Conservation (phyloP, 2,113 vertebrate species). For the Empidonax traillii region DNA sequence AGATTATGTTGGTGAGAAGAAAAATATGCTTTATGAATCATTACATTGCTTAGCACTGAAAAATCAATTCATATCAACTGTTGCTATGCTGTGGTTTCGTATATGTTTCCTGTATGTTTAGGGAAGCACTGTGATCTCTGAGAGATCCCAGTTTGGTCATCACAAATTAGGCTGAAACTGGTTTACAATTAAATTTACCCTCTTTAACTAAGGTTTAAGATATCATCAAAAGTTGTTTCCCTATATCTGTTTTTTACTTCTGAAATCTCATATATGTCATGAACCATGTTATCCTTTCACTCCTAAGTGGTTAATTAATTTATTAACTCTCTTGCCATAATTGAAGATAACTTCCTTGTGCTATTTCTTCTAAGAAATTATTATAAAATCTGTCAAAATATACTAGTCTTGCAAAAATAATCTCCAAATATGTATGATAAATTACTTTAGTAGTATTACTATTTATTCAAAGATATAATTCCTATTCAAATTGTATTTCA, state of each 20-base stretch:
- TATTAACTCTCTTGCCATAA: neutral
- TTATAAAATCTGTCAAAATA: neutral
- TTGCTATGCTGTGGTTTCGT: neutral
- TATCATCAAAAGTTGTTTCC: neutral
- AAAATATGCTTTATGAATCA: conserved; percentile 47
- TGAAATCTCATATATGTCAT: neutral
- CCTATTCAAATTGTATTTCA: neutral
- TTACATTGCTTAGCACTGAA: neutral
- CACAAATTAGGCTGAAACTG: neutral
- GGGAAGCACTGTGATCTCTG: neutral
- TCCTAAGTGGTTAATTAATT: neutral
- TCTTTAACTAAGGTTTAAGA: neutral
- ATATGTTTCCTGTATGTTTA: neutral
- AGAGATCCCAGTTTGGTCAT: neutral
- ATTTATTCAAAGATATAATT: neutral
- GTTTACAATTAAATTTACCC: neutral
- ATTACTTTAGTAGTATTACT: neutral
- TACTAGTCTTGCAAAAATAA: neutral
- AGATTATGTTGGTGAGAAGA: neutral
- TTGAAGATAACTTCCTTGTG: neutral
- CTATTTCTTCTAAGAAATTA: neutral
- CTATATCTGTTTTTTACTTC: neutral
- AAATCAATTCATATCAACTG: neutral
- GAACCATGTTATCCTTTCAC: neutral
- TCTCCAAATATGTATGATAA: neutral